Evolutionary conservation across 2,888 invertebrate species (phyloP).

Genomic region (Germaria angustata): DNA sequence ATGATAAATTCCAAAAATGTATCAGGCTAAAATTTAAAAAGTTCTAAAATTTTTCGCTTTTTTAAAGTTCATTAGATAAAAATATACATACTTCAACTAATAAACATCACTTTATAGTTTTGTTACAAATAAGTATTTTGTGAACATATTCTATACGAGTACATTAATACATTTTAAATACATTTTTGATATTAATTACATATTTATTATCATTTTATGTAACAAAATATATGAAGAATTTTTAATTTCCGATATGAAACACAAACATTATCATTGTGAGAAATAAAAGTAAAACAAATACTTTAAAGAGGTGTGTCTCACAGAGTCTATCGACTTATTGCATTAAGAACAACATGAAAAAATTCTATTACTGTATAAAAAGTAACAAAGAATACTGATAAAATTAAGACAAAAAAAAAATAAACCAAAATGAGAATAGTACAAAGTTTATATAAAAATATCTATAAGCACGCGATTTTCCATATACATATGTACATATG

Average conservation of each 20-base stretch:
- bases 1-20: no score
- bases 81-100: no score
- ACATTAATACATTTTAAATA: neutral
- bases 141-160: no score
- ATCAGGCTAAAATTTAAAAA: no score
- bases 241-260: neutral
- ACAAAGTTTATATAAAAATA: neutral
- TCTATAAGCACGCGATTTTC: neutral
- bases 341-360: neutral
- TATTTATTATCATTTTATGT: conserved; percentile 12
- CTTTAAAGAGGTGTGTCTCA: conserved; percentile 15
- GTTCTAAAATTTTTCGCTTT: no score
- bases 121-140: no score
- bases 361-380: neutral
- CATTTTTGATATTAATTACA: neutral
- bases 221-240: conserved; percentile 3
- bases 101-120: no score
- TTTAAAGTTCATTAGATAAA: no score
- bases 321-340: neutral
- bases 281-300: neutral
- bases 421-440: neutral
- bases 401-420: neutral
- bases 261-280: neutral
- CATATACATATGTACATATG: neutral
- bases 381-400: neutral